Base-by-base conservation (phyloP, 2,888 invertebrate species). In the Cerastis leucographa region DNA sequence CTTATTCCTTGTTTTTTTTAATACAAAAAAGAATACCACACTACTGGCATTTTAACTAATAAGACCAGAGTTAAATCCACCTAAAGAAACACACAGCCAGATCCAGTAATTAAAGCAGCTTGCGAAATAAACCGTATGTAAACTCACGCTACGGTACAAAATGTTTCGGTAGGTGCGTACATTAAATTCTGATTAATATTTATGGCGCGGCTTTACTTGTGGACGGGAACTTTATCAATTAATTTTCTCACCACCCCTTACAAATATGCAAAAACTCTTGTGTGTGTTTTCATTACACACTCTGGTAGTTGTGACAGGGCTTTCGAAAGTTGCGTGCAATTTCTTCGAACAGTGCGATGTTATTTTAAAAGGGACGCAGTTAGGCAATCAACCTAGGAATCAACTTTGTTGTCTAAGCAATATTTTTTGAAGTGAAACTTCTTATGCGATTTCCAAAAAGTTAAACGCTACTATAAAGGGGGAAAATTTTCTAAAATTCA, bases 141-240 rank as follows among this genome's bases (percentile, higher is more conserved):
- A 82, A 84, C 74, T 76, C 65, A 64, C 65, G 22, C 29, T 22
- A 7, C 40, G 17, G 68, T 76, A 81, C 80, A 83, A 80, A 85
- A 87, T 81, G 80, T 81, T 71, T 61, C 69, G 79, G 71, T 82
- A 83, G 82, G 81, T 81, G 78, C 80, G 78, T 81, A 83, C 82
- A 90, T 90, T 85, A 84, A 84, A 88, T 85, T 87, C 80, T 89
- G 85, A 90, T 91, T 91, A 92, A 92, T 92, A 92, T 91, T 92
- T 91, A 92, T 91, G 79, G 80, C 79, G 73, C 69, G 75, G 76
- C 80, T 78, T 78, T 82, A 84, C 87, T 89, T 87, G 90, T 87
- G 84, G 83, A 81, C 86, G 85, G 78, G 84, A 93, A 93, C 92
- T 92, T 93, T 92, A 87, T 90, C 91, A 92, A 93, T 93, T 93